A percentile compares a stretch with the other conserved stretches of the same genome.
phyloP scores from a whole-genome alignment of 2,113 vertebrate species.

The Corythaeola cristata region DNA sequence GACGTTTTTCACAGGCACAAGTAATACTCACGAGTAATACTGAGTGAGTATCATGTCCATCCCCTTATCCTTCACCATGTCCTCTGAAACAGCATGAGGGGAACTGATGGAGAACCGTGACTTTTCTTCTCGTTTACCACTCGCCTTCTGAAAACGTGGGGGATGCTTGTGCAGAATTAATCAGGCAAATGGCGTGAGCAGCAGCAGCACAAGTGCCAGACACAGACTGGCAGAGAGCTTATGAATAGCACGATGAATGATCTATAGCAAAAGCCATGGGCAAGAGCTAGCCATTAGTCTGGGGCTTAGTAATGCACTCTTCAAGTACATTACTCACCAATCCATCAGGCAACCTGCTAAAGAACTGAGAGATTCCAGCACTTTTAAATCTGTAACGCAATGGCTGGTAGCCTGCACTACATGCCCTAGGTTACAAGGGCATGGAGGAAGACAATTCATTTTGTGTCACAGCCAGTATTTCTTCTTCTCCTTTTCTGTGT shows the following conservation, averaged over 20 bases:
- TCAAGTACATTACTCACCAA: slow-evolving; percentile 97
- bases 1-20: background rate
- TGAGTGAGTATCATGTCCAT: background rate
- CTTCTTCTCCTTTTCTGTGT: slow-evolving; percentile 76
- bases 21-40: background rate
- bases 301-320: slow-evolving; percentile 88
- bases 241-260: slow-evolving; percentile 90
- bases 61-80: background rate
- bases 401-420: slow-evolving; percentile 92
- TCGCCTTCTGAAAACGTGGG: background rate
- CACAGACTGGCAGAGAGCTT: slow-evolving; percentile 79
- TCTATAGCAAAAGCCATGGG: slow-evolving; percentile 89
- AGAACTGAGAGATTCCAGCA: slow-evolving; percentile 90
- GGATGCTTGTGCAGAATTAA: background rate
- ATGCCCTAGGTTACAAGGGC: slow-evolving; percentile 91
- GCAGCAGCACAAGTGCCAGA: slow-evolving; percentile 69
- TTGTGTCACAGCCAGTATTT: slow-evolving; percentile 79
- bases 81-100: background rate
- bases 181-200: slow-evolving; percentile 27
- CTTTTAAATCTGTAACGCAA: slow-evolving; percentile 88
- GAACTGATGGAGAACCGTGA: background rate
- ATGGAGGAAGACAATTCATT: slow-evolving; percentile 78
- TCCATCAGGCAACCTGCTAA: slow-evolving; percentile 92
- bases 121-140: background rate
- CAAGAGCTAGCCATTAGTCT: slow-evolving; percentile 93